phyloP scores from a whole-genome alignment of 2,113 vertebrate species.

The Okapia johnstoni region DNA sequence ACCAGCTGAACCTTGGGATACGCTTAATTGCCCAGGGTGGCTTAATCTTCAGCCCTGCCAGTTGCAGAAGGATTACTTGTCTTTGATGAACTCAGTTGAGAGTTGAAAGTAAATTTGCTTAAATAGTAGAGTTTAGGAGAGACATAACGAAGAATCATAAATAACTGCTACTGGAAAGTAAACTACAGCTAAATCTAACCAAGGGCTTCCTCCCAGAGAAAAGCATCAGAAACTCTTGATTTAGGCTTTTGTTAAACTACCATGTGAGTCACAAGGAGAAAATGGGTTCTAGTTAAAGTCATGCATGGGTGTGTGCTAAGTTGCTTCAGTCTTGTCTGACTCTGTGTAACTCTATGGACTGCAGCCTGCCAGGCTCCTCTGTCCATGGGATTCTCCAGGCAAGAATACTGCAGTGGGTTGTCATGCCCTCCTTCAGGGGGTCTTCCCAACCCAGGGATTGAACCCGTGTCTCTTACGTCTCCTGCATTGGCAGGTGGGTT shows the following conservation, averaged over 20 bases:
- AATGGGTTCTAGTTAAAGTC: neutral
- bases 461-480: neutral
- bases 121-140: conserved; percentile 56
- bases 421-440: neutral
- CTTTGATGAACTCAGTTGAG: conserved; percentile 63
- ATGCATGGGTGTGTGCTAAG: neutral
- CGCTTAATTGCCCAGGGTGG: conserved; percentile 30
- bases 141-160: conserved; percentile 16
- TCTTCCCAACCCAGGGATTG: neutral
- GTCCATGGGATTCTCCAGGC: neutral
- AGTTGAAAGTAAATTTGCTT: conserved; percentile 67
- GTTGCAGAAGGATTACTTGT: conserved; percentile 57
- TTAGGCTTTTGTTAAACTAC: neutral
- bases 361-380: neutral
- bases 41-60: conserved; percentile 52
- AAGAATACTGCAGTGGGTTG: neutral
- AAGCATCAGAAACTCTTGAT: neutral
- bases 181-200: neutral
- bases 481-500: neutral
- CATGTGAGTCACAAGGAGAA: neutral
- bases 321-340: neutral
- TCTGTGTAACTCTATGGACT: neutral
- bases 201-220: neutral
- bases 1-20: conserved; percentile 60
- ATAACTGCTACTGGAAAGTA: neutral